phyloP scores from a whole-genome alignment of 2,113 vertebrate genomes.

The Heliornis fulica region DNA sequence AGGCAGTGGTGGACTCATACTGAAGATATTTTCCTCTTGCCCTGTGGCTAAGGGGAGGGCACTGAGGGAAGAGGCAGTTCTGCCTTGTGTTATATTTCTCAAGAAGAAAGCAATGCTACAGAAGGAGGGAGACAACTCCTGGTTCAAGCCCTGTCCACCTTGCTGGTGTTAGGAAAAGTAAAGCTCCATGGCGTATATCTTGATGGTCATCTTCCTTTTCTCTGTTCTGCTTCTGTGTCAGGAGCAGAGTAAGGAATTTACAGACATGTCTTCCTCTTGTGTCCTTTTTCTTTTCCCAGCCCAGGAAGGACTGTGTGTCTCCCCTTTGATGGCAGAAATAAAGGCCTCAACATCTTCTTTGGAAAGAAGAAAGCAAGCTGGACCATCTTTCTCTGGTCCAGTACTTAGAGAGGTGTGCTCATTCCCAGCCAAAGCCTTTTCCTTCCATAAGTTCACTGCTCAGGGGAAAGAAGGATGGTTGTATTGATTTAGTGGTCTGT shows the following conservation, averaged over 20 bases:
- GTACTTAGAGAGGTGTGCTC: not conserved
- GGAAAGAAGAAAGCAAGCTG: too few species aligned
- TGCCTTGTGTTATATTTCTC: not conserved
- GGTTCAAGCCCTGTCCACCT: not conserved
- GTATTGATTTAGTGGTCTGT: not conserved
- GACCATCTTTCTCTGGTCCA: not conserved
- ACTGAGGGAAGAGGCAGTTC: not conserved
- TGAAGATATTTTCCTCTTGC: not conserved
- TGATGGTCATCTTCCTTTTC: not conserved
- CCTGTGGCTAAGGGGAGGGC: not conserved
- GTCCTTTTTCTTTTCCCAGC: not conserved
- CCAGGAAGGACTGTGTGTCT: not conserved
- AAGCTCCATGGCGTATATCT: not conserved
- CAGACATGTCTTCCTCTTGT: not conserved
- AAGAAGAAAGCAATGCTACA: not conserved
- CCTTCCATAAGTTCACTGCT: not conserved
- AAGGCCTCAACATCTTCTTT: not conserved
- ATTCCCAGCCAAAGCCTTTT: not conserved
- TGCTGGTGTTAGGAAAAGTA: not conserved
- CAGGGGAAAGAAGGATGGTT: not conserved
- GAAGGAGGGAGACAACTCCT: not conserved
- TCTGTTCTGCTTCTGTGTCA: not conserved
- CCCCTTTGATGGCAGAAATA: not conserved
- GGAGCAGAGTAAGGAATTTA: not conserved
- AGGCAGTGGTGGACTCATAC: not conserved